Evolutionary conservation across 2,888 invertebrate genomes (phyloP).

Genomic region (Bellardia bayeri): DNA sequence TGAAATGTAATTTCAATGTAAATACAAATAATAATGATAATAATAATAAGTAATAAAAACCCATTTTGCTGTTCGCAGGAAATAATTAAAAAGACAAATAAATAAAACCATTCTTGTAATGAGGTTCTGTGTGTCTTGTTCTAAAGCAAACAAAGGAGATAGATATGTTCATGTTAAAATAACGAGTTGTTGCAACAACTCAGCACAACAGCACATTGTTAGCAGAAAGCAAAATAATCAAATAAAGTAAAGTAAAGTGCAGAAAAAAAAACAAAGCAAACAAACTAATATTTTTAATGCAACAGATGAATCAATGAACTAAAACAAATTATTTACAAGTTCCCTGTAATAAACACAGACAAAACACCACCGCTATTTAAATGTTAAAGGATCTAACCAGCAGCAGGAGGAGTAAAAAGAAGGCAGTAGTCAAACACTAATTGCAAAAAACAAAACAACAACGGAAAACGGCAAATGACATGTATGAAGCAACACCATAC

Average conservation of each 20-base stretch:
- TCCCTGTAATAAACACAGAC: not conserved
- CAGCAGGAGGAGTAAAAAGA: slow-evolving; percentile 6
- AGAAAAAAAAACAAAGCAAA: not conserved
- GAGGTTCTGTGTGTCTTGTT: slow-evolving; percentile 1
- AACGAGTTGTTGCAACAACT: not conserved
- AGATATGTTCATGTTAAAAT: not conserved
- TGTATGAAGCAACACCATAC: slow-evolving; percentile 22
- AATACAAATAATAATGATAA: slow-evolving; percentile 1
- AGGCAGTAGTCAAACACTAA: slow-evolving; percentile 17
- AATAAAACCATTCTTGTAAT: slow-evolving; percentile 35
- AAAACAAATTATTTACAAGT: slow-evolving; percentile 68
- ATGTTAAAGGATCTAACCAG: slow-evolving; percentile 25
- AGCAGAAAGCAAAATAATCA: slow-evolving; percentile 40
- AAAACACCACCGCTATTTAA: not conserved
- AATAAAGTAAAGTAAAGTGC: not conserved
- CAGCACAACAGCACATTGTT: slow-evolving; percentile 31
- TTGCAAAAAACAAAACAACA: slow-evolving; percentile 4
- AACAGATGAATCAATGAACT: slow-evolving; percentile 73
- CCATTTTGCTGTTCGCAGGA: slow-evolving; percentile 55
- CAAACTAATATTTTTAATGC: slow-evolving; percentile 55
- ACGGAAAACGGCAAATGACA: slow-evolving; percentile 44
- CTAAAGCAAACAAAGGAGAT: slow-evolving; percentile 46
- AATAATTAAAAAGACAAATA: slow-evolving; percentile 65
- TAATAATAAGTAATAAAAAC: slow-evolving; percentile 34
- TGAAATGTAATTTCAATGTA: slow-evolving; percentile 27